A percentile compares a stretch with the other conserved stretches of the same genome.
Evolutionary conservation across 1,140 invertebrate species (phyloP).

Genomic region (Lerema accius): DNA sequence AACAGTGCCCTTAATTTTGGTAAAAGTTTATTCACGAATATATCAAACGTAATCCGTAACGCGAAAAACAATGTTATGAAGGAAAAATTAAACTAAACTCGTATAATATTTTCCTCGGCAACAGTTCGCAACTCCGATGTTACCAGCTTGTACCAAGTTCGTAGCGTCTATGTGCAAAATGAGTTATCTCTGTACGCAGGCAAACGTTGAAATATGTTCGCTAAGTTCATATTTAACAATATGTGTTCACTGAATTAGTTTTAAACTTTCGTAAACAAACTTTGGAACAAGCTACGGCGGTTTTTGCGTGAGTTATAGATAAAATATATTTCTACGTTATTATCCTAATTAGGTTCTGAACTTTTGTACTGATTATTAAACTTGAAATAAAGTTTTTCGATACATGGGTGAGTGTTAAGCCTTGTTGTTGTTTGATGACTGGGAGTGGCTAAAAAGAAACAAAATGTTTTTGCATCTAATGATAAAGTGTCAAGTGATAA

Average conservation of each 20-base stretch:
- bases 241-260: conserved; percentile 7
- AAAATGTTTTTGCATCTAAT: too few species aligned
- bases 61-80: neutral
- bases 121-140: conserved; percentile 18
- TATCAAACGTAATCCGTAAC: too few species aligned
- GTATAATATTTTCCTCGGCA: conserved; percentile 7
- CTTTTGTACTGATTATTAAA: too few species aligned
- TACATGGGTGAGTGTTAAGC: too few species aligned
- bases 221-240: conserved; percentile 9
- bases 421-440: too few species aligned
- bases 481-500: too few species aligned
- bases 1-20: too few species aligned
- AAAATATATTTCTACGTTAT: neutral
- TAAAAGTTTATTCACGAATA: too few species aligned
- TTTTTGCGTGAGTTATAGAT: neutral
- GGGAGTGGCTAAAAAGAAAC: too few species aligned
- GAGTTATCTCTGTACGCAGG: conserved; percentile 26
- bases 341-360: neutral
- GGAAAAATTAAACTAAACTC: conserved; percentile 18
- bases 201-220: conserved; percentile 25
- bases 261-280: conserved; percentile 16
- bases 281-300: neutral
- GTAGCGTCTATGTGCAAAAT: conserved; percentile 16
- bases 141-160: conserved; percentile 23
- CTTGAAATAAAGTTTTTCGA: too few species aligned